Base-by-base conservation (phyloP, 2,888 invertebrate genomes). In the Brachyptera putata region DNA sequence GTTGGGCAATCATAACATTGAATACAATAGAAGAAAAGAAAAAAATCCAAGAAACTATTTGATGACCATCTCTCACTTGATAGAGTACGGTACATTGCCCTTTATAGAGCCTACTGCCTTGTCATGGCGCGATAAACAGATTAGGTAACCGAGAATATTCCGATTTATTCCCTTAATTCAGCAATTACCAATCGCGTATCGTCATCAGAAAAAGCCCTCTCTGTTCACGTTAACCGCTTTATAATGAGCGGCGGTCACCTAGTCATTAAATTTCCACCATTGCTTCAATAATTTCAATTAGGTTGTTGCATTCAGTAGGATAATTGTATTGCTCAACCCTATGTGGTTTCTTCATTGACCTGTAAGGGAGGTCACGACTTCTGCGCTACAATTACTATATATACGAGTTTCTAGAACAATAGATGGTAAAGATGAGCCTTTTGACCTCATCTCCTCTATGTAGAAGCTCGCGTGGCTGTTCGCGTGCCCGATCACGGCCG, bases 401-500 rank as follows among this genome's bases (percentile, higher is more conserved):
- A 21, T 37, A 21, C 53, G 34, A 53, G 53, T 34, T 39, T 37
- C 21, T 25, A 41, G 49, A 60, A 60, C 60, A 60, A 60, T 50
- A 39, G 60, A 5, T 30, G 58, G 56, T 37, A 39, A 56, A 24
- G 43, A 41, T 14, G 22, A 41, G 53, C 55, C 21, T 25, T 59
- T 59, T 59, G 59, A 59, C 59, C 59, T 36, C 18, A 24, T 18
- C 60, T 24, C 34, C 53, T 22, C 60, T 25, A 24, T 16, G 14
- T 2, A 18, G 46, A 16, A 9, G 58, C 56, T 63, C 63, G 63
- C 63, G 63, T 63, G 63, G 63, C 63, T 25, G 63, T 58, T 63
- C 63, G 63, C 63, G 63, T 63, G 63, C 63, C 63, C 63, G 63
- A 58, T 50, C 5, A 16, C 3, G 36, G 16, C 63, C 63, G 63